These are phyloP conservation scores for Xestia ashworthii DNA, from an alignment of 2,888 invertebrate species.

Conservation along the genomic window DNA sequence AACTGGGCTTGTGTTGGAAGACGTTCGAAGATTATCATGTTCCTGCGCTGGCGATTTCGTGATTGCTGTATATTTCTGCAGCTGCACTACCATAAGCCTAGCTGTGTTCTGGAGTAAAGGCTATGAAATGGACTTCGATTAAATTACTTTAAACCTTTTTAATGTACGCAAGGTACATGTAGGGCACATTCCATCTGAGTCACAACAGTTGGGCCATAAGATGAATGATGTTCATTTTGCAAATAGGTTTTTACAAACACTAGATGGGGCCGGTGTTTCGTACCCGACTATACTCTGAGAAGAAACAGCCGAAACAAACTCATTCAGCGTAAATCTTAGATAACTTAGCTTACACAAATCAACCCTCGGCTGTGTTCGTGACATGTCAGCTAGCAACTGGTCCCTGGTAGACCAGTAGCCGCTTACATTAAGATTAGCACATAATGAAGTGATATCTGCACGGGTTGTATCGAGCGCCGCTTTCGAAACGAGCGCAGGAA, in stretches of 20 bases:
- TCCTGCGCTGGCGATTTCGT: too few relatives aligned
- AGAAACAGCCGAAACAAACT: not conserved
- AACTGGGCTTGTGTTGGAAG: not conserved
- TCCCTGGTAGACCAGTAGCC: constrained; percentile 36
- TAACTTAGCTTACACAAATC: constrained; percentile 2
- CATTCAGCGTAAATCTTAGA: not conserved
- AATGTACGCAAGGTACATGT: not conserved
- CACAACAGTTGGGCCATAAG: not conserved
- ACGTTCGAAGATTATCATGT: too few relatives aligned
- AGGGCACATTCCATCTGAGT: not conserved
- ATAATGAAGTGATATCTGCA: constrained; percentile 61
- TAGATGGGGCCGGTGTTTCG: too few relatives aligned
- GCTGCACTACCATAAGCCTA: too few relatives aligned
- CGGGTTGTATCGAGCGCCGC: constrained; percentile 38
- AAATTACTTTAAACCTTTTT: not conserved
- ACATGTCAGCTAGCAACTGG: constrained; percentile 14
- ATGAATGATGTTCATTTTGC: too few relatives aligned
- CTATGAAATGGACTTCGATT: too few relatives aligned
- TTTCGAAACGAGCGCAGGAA: constrained; percentile 61
- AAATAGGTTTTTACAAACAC: too few relatives aligned
- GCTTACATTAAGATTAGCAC: constrained; percentile 40
- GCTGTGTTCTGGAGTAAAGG: not conserved
- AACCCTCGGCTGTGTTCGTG: constrained; percentile 19
- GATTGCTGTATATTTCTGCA: too few relatives aligned
- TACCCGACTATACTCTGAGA: too few relatives aligned